Conservation (phyloP, 1,140 invertebrate genomes). For the Aphelenchoides fujianensis region DNA sequence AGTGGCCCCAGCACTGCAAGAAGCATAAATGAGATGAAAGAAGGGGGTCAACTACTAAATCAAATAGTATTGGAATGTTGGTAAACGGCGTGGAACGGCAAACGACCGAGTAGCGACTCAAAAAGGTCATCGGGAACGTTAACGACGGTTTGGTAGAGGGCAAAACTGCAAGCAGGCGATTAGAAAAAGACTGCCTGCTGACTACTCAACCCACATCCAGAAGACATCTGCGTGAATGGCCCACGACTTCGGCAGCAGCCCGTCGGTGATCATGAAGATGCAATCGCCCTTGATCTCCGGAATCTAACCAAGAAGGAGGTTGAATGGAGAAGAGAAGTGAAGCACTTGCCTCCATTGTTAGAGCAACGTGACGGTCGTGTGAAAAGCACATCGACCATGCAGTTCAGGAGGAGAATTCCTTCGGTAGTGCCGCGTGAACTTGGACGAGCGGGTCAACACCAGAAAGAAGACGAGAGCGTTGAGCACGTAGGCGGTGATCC, state of each 20-base stretch:
- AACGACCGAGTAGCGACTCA: background rate
- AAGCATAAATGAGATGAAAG: too few relatives aligned
- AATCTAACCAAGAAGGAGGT: too few relatives aligned
- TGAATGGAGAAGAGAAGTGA: too few relatives aligned
- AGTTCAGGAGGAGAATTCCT: slow-evolving; percentile 3
- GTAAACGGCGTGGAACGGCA: background rate
- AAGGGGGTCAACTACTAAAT: too few relatives aligned
- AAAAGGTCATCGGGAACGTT: slow-evolving; percentile 7
- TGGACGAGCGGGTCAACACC: background rate
- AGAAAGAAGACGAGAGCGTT: background rate
- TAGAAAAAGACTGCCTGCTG: too few relatives aligned
- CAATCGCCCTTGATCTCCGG: background rate
- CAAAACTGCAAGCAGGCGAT: too few relatives aligned
- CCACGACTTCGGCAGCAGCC: background rate
- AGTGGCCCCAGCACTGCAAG: too few relatives aligned
- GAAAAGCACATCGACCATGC: background rate
- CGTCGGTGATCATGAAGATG: slow-evolving; percentile 13
- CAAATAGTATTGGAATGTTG: background rate
- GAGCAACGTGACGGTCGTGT: slow-evolving; percentile 3
- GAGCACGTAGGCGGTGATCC: background rate
- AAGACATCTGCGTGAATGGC: background rate
- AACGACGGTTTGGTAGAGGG: background rate
- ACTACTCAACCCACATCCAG: too few relatives aligned
- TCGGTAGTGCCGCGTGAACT: background rate
- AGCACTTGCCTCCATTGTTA: too few relatives aligned